Base-by-base conservation (phyloP, 2,797 vertebrate genomes). In the Aselliscus stoliczkanus region DNA sequence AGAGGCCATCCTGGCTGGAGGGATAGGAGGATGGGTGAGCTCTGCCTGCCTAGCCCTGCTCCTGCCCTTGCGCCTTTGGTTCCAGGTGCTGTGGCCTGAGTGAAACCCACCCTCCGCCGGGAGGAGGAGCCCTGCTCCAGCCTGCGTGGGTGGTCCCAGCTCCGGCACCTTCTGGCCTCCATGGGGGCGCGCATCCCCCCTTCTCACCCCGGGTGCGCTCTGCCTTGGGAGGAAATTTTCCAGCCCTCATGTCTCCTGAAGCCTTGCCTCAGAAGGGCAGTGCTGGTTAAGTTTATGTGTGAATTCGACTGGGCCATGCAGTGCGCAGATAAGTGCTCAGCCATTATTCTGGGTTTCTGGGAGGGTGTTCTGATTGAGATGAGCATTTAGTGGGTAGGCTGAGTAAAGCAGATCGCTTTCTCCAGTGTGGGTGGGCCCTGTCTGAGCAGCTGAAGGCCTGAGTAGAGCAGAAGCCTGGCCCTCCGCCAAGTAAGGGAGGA, bases 191-290 rank as follows among this genome's bases (percentile, higher is more conserved):
- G 1, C 84, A 3, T 13, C 21, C 25, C 31, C 56, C 0, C 0
- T 42, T 42, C 42, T 23, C 70, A 12, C 31, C 23, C 1, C 18
- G 20, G 37, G 31, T 64, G 42, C 4, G 0, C 58, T 81, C 75
- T 25, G 23, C 27, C 18, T 0, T 0, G 1, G 31, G 21, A 27
- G n/a, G 11, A 29, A 1, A 1, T 34, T 27, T 25, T 73, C 15
- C 31, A 50, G 52, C 25, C 20, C 58, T 17, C 37, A 1, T 6
- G 34, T 29, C 77, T 17, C 8, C 29, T 12, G 20, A 37, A 37
- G 5, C 29, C 76, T 52, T 1, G 7, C 47, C 70, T 62, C 7
- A 3, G 44, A 10, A 60, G n/a, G 42, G 52, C 6, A 7, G 34
- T 17, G 27, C 8, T 13, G 44, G 23, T 76, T 52, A 44, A n/a